Evolutionary conservation across 2,113 vertebrate species (phyloP).

Genomic region (Propithecus coquereli): DNA sequence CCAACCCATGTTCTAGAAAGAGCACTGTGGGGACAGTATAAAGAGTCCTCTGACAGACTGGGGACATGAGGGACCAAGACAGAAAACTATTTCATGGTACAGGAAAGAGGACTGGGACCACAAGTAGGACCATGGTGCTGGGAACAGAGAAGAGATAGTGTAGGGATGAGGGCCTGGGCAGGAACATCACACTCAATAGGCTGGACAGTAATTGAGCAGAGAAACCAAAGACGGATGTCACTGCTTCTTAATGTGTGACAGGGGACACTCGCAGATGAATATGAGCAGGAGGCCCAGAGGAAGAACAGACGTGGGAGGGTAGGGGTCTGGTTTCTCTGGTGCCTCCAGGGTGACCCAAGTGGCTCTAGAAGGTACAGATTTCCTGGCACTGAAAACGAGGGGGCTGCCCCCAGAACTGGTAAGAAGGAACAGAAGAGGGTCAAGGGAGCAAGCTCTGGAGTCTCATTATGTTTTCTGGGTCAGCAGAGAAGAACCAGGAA

Average conservation of each 20-base stretch:
- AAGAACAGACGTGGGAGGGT: neutral
- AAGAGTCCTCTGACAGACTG: no score
- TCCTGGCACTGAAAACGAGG: neutral
- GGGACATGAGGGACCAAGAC: accelerated
- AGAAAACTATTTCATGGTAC: neutral
- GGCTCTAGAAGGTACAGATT: neutral
- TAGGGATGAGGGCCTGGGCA: neutral
- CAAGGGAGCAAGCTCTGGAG: neutral
- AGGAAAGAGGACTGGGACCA: neutral
- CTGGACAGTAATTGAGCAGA: neutral
- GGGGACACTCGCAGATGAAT: neutral
- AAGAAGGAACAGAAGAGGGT: neutral
- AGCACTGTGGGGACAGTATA: accelerated
- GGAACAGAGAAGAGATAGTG: neutral
- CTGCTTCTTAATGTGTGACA: neutral
- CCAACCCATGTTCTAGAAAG: neutral
- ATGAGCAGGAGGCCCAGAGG: neutral
- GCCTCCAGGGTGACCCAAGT: neutral
- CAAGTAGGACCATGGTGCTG: accelerated
- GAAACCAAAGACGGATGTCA: accelerated
- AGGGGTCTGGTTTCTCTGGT: neutral
- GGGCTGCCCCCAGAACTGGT: no score
- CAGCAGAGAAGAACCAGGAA: neutral
- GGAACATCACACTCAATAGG: neutral
- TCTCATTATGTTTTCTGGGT: neutral